These are phyloP conservation scores for Acholoe squamosa DNA, from an alignment of 2,888 invertebrate genomes.

Conservation along the genomic window DNA sequence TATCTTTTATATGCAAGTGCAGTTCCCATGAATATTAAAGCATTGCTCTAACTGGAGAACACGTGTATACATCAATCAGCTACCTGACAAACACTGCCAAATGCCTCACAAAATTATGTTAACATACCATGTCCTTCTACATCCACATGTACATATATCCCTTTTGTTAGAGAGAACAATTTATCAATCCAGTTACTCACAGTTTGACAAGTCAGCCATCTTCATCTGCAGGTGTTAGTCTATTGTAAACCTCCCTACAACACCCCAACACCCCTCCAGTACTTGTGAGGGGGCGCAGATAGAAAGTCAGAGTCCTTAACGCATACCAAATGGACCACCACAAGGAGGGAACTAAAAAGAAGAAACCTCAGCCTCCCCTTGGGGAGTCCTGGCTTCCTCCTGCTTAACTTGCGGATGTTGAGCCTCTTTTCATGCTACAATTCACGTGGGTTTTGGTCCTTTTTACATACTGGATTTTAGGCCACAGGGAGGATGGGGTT, in stretches of 20 bases:
- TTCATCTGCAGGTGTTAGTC: neutral
- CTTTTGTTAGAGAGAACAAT: neutral
- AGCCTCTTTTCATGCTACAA: constrained; percentile 10
- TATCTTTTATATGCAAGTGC: too few relatives aligned
- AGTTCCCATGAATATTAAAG: too few relatives aligned
- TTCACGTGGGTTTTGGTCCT: neutral
- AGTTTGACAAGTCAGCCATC: neutral
- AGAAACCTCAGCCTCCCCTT: neutral
- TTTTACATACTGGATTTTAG: neutral
- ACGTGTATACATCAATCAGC: too few relatives aligned
- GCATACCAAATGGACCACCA: neutral
- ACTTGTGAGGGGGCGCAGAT: too few relatives aligned
- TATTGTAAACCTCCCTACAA: neutral
- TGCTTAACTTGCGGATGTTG: neutral
- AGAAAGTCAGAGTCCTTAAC: neutral
- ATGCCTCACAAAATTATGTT: too few relatives aligned
- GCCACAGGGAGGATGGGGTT: neutral
- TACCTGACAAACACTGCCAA: too few relatives aligned
- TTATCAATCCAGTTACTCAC: constrained; percentile 3
- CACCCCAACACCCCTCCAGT: neutral
- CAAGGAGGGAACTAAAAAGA: neutral
- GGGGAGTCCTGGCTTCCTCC: neutral
- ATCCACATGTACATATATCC: too few relatives aligned
- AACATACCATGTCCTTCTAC: too few relatives aligned
- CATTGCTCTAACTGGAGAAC: too few relatives aligned